Base-by-base conservation (phyloP, 2,797 vertebrate genomes). In the Amphiprion clarkii region DNA sequence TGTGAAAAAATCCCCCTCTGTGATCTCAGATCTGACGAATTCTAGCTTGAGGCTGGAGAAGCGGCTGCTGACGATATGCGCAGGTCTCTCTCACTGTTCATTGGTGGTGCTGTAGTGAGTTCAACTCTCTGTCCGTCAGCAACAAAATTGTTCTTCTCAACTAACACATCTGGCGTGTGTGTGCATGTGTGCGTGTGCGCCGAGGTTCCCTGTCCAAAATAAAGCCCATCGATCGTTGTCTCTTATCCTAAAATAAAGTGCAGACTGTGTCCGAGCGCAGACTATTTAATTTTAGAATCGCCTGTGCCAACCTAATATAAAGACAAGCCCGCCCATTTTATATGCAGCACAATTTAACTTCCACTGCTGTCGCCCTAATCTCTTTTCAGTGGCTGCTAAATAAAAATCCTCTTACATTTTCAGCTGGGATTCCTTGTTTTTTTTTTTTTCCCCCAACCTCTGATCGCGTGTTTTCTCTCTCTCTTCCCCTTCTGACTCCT, bases 301-400 rank as follows among this genome's bases (percentile, higher is more conserved):
- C 94, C 96, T 95, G 96, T 95, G 94, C 95, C 95, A 94, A 94
- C 92, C 94, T 93, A 93, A 95, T 94, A 95, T 94, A 74, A 94
- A 93, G 93, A 95, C 94, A 92, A 96, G 95, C 96, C 96, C 96
- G 96, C 96, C 96, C 96, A 94, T 96, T 95, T 96, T 95, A 96
- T 93, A 96, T 96, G 96, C 96, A 97, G 96, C 96, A 95, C 96
- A 95, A 95, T 97, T 96, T 95, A 96, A 97, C 95, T 97, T 96
- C 94, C 95, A 93, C 93, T 89, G 94, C 95, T 96, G 93, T 96
- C 94, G 90, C 90, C 92, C 93, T 97, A 96, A 97, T 97, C 95
- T 95, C 92, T 92, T 93, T 92, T 91, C 93, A 91, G 91, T 92
- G 93, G 92, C 95, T 93, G 93, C 92, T 88, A 93, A 85, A 95